Percentiles rank a stretch among this genome's conserved stretches.
phyloP scores from a whole-genome alignment of 2,113 vertebrate species.

The Rhynchomys soricoides region DNA sequence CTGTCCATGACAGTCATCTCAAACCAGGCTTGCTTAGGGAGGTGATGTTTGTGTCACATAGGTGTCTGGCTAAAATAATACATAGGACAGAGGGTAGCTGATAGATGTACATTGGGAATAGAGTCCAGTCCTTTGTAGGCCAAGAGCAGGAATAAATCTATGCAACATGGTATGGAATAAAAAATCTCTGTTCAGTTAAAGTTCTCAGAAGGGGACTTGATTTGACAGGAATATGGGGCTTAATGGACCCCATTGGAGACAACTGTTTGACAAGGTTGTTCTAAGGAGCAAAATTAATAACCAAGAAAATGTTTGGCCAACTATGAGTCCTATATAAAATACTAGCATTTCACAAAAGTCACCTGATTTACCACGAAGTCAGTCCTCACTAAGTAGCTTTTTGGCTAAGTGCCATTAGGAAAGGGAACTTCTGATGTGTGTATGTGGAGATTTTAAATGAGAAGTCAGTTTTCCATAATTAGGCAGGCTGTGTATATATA shows the following conservation, averaged over 20 bases:
- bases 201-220: constrained; percentile 28
- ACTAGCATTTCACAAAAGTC: constrained; percentile 9
- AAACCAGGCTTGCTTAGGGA: not conserved
- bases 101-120: not conserved
- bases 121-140: not conserved
- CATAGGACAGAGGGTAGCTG: not conserved
- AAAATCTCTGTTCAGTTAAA: not conserved
- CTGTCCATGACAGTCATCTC: not conserved
- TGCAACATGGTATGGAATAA: not conserved
- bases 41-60: not conserved
- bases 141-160: not conserved
- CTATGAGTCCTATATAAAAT: not conserved
- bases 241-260: not conserved
- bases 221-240: not conserved
- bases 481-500: not conserved
- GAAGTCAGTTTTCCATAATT: not conserved
- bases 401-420: not conserved
- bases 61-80: not conserved
- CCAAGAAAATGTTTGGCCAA: not conserved
- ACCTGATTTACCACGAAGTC: not conserved
- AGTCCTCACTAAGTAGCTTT: not conserved
- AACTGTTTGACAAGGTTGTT: not conserved
- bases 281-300: not conserved
- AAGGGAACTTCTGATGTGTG: not conserved
- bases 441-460: not conserved